A percentile compares a stretch with the other conserved stretches of the same genome.
Evolutionary conservation across 2,797 vertebrate species (phyloP).

Genomic region (Manis crassicaudata): DNA sequence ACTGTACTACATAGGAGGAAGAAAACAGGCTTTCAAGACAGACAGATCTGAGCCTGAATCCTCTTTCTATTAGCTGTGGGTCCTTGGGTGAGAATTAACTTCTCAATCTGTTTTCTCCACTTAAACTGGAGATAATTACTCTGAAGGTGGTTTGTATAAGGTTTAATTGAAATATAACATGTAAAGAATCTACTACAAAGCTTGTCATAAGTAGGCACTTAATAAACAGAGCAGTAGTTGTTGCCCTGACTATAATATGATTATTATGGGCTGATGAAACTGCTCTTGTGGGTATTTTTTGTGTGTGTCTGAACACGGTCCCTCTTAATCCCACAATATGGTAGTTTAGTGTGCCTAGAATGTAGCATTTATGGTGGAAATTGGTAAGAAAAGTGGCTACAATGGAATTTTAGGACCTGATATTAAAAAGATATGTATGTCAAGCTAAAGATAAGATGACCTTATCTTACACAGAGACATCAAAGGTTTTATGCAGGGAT

Average conservation of each 20-base stretch:
- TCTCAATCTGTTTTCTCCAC: constrained; percentile 18
- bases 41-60: not conserved
- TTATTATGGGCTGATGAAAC: not conserved
- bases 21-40: not conserved
- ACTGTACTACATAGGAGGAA: not conserved
- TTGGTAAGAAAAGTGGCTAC: not conserved
- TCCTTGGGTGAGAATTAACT: not conserved
- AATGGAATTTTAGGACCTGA: not conserved
- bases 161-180: constrained; percentile 3
- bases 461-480: not conserved
- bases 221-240: not conserved
- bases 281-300: not conserved
- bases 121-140: not conserved
- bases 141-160: not conserved
- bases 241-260: not conserved
- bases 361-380: not conserved
- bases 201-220: not conserved
- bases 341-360: not conserved
- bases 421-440: not conserved
- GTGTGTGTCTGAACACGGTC: not conserved
- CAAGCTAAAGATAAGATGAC: not conserved
- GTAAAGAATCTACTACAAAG: not conserved
- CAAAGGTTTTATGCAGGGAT: not conserved
- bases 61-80: not conserved
- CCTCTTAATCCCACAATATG: not conserved